Conservation (phyloP, 2,113 vertebrate species). For the Ictalurus punctatus region DNA sequence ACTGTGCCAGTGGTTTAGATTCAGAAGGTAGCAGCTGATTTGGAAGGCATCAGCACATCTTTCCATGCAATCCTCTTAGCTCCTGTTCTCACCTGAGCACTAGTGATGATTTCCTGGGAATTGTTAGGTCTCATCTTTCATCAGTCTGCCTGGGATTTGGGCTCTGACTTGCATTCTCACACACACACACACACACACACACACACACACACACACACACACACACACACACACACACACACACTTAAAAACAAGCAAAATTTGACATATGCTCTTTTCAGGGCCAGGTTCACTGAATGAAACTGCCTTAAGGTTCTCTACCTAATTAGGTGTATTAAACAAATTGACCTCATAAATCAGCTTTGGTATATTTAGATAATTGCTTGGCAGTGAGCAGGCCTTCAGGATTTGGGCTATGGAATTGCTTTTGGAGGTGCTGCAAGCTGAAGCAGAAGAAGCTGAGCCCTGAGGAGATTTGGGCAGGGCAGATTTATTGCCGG, state of each 20-base stretch:
- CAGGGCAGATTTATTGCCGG: slow-evolving; percentile 36
- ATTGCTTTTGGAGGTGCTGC: slow-evolving; percentile 14
- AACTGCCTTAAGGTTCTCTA: not conserved
- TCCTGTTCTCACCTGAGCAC: not conserved
- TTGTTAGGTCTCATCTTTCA: not conserved
- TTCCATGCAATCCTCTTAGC: not conserved
- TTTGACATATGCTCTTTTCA: not conserved
- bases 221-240: too few species aligned
- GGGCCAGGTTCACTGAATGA: not conserved
- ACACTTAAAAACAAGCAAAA: not conserved
- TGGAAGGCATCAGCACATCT: not conserved
- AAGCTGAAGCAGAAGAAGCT: slow-evolving; percentile 17
- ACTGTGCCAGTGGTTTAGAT: not conserved
- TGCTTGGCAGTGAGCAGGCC: not conserved
- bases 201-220: too few species aligned
- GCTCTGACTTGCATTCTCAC: not conserved
- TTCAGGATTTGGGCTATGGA: slow-evolving; percentile 6
- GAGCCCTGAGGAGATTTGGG: slow-evolving; percentile 27
- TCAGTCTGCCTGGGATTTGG: not conserved
- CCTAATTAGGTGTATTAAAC: slow-evolving; percentile 21
- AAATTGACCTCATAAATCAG: not conserved
- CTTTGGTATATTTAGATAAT: slow-evolving; percentile 8
- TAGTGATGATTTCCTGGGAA: not conserved
- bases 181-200: too few species aligned
- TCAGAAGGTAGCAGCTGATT: not conserved